phyloP scores from a whole-genome alignment of 2,113 vertebrate species.

The Gnathonemus longibarbis region DNA sequence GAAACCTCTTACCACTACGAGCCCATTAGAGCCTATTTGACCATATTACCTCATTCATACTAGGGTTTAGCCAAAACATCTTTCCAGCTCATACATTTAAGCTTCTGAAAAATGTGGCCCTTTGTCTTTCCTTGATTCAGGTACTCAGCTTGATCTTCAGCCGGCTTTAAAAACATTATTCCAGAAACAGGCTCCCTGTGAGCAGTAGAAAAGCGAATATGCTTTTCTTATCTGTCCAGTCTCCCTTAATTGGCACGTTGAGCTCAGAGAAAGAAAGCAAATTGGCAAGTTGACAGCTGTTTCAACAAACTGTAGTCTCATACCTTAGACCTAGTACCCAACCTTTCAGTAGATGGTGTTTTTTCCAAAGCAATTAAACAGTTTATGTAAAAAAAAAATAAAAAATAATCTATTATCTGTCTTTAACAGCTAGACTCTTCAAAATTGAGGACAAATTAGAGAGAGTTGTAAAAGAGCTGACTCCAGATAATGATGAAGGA shows the following conservation, averaged over 20 bases:
- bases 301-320: not conserved
- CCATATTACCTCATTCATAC: not conserved
- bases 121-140: not conserved
- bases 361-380: not conserved
- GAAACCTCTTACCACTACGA: not conserved
- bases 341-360: not conserved
- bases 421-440: not conserved
- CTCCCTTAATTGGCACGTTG: not conserved
- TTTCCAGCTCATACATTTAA: slow-evolving; percentile 18
- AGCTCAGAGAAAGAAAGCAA: not conserved
- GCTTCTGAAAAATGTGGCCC: not conserved
- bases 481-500: not conserved
- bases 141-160: not conserved
- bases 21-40: not conserved
- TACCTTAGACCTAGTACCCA: not conserved
- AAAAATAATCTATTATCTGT: not conserved
- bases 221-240: not conserved
- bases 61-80: not conserved
- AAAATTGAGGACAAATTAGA: not conserved
- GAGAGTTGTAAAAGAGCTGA: not conserved
- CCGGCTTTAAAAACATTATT: not conserved
- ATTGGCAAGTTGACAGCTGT: not conserved
- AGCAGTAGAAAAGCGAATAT: not conserved
- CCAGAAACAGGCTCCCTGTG: not conserved
- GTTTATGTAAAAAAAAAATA: not conserved